Evolutionary conservation across 2,797 vertebrate genomes (phyloP).

Genomic region (Coranthus polyacanthus): DNA sequence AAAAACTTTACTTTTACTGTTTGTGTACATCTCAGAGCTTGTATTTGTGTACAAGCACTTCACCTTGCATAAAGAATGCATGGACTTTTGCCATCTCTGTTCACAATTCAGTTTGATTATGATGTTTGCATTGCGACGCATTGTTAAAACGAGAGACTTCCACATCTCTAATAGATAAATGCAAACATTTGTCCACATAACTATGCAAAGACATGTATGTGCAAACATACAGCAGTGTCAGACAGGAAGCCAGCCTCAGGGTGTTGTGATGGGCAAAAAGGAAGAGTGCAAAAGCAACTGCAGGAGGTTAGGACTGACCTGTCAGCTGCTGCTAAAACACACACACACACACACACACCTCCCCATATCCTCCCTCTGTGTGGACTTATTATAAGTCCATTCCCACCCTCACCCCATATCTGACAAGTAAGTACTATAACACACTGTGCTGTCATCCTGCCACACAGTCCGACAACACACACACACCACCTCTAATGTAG

Average conservation of each 20-base stretch:
- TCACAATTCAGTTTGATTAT: too few species aligned
- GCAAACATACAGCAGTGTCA: constrained; percentile 1
- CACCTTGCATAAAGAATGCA: too few species aligned
- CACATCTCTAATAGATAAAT: too few species aligned
- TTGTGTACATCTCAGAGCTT: too few species aligned
- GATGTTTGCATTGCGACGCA: too few species aligned
- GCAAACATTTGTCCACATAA: too few species aligned
- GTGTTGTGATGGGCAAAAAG: constrained; percentile 35
- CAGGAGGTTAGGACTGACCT: constrained; percentile 35
- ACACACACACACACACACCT: constrained; percentile 30
- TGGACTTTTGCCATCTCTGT: too few species aligned
- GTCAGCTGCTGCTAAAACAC: constrained; percentile 37
- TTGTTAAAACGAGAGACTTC: too few species aligned
- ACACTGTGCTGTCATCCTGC: constrained; percentile 40
- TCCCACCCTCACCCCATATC: constrained; percentile 45
- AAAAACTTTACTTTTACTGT: too few species aligned
- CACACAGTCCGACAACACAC: constrained; percentile 9
- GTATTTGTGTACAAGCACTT: too few species aligned
- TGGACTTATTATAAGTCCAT: constrained; percentile 44
- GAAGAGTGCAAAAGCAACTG: constrained; percentile 24
- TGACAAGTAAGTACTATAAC: constrained; percentile 43
- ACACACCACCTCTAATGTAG: constrained; percentile 30
- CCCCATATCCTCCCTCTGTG: constrained; percentile 11
- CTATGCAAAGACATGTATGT: not conserved
- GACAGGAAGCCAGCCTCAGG: constrained; percentile 20